phyloP scores from a whole-genome alignment of 2,888 invertebrate species.

The Ormyrus pomaceus region DNA sequence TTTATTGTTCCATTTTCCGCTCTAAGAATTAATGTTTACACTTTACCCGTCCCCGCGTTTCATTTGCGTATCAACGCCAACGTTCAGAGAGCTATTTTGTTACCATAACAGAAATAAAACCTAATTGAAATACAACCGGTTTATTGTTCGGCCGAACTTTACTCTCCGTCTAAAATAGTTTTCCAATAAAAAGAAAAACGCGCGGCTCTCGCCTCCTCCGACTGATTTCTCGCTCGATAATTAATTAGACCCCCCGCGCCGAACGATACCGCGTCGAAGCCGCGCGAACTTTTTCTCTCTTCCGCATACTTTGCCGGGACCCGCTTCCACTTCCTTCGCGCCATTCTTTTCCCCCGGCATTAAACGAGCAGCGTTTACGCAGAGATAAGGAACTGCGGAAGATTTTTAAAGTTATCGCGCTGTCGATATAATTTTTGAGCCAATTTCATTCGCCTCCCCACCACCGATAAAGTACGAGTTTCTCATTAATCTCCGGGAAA shows the following conservation, averaged over 20 bases:
- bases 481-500: constrained; percentile 44
- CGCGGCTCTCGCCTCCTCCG: no score
- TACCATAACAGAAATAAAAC: no score
- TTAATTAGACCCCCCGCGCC: constrained; percentile 22
- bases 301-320: not conserved
- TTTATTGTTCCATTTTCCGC: no score
- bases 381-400: constrained; percentile 41
- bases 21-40: no score
- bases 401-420: constrained; percentile 44
- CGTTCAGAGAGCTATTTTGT: no score
- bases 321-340: not conserved
- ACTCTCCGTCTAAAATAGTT: no score
- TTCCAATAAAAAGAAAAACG: no score
- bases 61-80: no score
- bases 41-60: no score
- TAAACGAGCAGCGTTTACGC: constrained; percentile 28
- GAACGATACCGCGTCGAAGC: not conserved
- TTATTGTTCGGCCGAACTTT: no score
- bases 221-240: constrained; percentile 6
- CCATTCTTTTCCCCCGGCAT: not conserved
- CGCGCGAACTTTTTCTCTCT: constrained; percentile 8
- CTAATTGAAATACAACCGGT: no score
- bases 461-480: constrained; percentile 27
- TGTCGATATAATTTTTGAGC: constrained; percentile 42
- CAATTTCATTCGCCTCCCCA: constrained; percentile 41